phyloP scores from a whole-genome alignment of 1,140 invertebrate species.

The Geopemphigus sp. region DNA sequence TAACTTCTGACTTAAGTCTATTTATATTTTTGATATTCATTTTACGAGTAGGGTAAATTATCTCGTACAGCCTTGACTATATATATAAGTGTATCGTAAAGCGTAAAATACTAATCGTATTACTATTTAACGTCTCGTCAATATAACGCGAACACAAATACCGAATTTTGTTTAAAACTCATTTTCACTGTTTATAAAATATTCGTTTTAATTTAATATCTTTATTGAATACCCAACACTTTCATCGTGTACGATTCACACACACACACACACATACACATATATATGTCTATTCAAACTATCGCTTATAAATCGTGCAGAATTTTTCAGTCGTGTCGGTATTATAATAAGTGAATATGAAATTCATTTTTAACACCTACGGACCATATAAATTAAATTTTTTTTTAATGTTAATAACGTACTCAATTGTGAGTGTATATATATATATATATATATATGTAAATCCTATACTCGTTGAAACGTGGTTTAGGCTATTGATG shows the following conservation, averaged over 20 bases:
- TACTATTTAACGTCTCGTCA: too few relatives aligned
- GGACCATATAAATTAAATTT: background rate
- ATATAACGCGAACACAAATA: background rate
- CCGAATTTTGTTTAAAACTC: background rate
- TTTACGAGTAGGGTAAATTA: too few relatives aligned
- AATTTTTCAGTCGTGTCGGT: background rate
- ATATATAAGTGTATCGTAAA: too few relatives aligned
- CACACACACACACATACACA: background rate
- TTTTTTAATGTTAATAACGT: background rate
- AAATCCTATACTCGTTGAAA: background rate
- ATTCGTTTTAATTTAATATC: background rate
- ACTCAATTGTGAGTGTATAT: too few relatives aligned
- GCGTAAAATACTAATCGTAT: too few relatives aligned
- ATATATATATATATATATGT: background rate
- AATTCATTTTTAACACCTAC: background rate
- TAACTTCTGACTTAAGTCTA: too few relatives aligned
- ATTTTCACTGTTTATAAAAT: background rate
- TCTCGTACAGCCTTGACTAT: too few relatives aligned
- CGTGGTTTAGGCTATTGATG: background rate
- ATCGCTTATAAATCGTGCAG: background rate
- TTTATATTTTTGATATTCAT: too few relatives aligned
- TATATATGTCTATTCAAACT: background rate
- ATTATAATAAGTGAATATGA: background rate
- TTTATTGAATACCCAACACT: background rate
- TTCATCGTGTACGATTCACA: background rate